A percentile compares a stretch with the other conserved stretches of the same genome.
Conservation (phyloP, 2,888 invertebrate genomes). For the Thereva unica region DNA sequence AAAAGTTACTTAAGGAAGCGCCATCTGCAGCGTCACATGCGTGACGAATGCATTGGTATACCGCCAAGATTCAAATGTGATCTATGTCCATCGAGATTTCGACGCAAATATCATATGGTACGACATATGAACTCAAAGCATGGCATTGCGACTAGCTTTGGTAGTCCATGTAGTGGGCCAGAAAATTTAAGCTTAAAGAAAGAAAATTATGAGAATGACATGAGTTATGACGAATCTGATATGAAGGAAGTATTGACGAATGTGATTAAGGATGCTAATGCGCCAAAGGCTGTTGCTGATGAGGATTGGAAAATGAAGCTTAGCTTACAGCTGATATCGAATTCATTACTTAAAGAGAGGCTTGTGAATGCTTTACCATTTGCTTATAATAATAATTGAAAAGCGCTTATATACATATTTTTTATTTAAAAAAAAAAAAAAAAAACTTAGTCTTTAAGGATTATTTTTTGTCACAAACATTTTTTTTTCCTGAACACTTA, state of each 20-base stretch:
- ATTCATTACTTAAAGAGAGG: conserved; percentile 57
- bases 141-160: conserved; percentile 49
- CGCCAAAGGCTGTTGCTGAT: conserved; percentile 37
- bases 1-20: conserved; percentile 66
- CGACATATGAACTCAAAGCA: conserved; percentile 60
- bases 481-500: no score
- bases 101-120: conserved; percentile 61
- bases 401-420: conserved; percentile 12
- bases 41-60: conserved; percentile 61
- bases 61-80: conserved; percentile 61
- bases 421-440: background rate
- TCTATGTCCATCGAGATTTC: conserved; percentile 59
- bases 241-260: conserved; percentile 8
- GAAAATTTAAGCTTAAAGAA: conserved; percentile 55
- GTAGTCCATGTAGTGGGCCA: conserved; percentile 42
- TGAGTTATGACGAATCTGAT: conserved; percentile 47
- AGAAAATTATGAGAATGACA: conserved; percentile 45
- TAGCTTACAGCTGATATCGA: conserved; percentile 57
- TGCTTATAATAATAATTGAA: conserved; percentile 53
- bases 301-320: conserved; percentile 59
- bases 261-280: background rate
- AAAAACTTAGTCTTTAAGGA: no score
- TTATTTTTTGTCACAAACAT: no score
- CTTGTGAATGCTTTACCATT: conserved; percentile 57
- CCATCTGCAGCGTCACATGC: conserved; percentile 64